Evolutionary conservation across 2,888 invertebrate species (phyloP), one percentile per base, ranked within the genome.

Genomic region (Laspeyria flexula): DNA sequence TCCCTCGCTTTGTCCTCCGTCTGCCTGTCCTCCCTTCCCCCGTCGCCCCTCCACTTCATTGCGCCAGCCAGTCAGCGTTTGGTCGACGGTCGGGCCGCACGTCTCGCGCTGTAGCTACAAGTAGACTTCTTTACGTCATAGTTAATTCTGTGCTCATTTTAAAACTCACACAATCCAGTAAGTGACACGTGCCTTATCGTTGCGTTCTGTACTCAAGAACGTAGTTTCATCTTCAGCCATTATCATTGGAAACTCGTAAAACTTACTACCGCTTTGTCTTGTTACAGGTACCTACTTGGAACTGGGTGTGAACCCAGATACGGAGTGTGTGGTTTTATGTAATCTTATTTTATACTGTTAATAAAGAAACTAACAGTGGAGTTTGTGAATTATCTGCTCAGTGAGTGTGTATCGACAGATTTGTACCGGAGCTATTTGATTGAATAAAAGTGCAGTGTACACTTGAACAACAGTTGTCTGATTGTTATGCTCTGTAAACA

Each of bases 281-380:
- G 88, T 91, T 91, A 83, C 90, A 92, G 91, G 91, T 90, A 91
- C 85, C 83, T 85, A 83, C 83, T 87, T 82, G 86, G 86, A 86
- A 84, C 86, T 86, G 90, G 90, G 90, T 92, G 90, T 90, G 90
- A 89, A 82, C 90, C 85, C 86, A 88, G 90, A 86, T 89, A 87
- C 86, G 83, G 79, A 81, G 88, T 87, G 86, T 88, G 85, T 84
- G 85, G 85, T 88, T 91, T 90, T 90, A 90, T 90, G 85, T 89
- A 90, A 91, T 87, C 85, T 83, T 85, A 83, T 81, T 79, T 25
- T 77, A 81, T 79, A 81, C 80, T 79, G 73, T 79, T 81, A 79
- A 74, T 77, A 66, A 81, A 81, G 77, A 76, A 81, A 83, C 74
- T 75, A 70, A 66, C 54, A 76, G 84, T 84, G 82, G 71, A 77